Base-by-base conservation (phyloP, 2,888 invertebrate species). In the Mimachlamys varia region DNA sequence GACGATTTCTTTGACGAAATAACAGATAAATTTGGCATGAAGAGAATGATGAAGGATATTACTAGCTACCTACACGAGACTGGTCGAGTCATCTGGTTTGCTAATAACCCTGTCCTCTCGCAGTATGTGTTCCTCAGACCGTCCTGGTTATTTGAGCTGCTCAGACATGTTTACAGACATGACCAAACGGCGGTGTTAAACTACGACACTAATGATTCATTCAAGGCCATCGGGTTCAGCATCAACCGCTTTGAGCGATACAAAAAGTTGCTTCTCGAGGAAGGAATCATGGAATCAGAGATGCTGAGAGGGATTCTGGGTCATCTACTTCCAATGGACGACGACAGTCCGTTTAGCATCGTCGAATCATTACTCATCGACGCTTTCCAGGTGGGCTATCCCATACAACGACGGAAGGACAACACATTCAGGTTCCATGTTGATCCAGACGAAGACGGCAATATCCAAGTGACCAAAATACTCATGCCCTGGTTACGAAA, bases 31-130 rank as follows among this genome's bases (percentile, higher is more conserved):
- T 96, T 95, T 91, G 96, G 96, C n/a, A 96, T 95, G 96, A 95
- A 95, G 87, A 96, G 96, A 91, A 93, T 96, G 88, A 93, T 96
- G 50, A 92, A 92, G 33, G 93, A 94, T 37, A 96, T 96, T 88
- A 94, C 95, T 10, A 94, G 95, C 55, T 96, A 96, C 93, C 92
- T 96, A 17, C 96, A 96, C 90, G 96, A 96, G 89, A 96, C 94
- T 0, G 96, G 96, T 7, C 95, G 95, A 91, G 94, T 93, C 0
- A 88, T 95, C 33, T 96, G 96, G 96, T 96, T 96, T 89, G 93
- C 94, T 53, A 94, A 95, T 89, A 92, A 94, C 10, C 93, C 94
- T 4, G 89, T 93, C 4, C 92, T 96, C 76, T 94, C 94, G 87
- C 93, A 94, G n/a, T 93, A 92, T 89, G 94, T 96, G 87, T 95